Conservation (phyloP, 2,888 invertebrate genomes). For the Drosophila sordidapex region DNA sequence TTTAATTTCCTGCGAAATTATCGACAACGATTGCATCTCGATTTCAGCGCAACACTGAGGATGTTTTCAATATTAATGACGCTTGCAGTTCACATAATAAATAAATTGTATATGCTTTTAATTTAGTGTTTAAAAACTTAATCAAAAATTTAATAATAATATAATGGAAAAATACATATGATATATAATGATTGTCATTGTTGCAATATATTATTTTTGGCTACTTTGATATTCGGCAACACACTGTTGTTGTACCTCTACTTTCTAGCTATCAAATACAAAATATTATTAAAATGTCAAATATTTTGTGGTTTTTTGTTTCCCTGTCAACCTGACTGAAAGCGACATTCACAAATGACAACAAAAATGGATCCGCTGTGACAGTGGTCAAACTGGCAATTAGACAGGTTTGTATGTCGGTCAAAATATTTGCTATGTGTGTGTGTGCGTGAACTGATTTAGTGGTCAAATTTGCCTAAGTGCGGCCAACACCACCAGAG, state of each 20-base stretch:
- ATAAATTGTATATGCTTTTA: not conserved
- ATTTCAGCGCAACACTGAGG: not conserved
- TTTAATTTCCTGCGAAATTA: slow-evolving; percentile 79
- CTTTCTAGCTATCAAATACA: slow-evolving; percentile 33
- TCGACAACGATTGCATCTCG: slow-evolving; percentile 41
- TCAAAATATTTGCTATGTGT: slow-evolving; percentile 9
- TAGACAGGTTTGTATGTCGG: slow-evolving; percentile 49
- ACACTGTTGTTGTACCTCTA: no score
- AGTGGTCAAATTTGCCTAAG: slow-evolving; percentile 76
- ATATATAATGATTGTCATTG: not conserved
- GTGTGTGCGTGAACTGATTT: slow-evolving; percentile 37
- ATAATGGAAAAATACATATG: no score
- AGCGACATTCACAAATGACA: slow-evolving; percentile 28
- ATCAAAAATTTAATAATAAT: not conserved
- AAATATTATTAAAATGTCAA: slow-evolving; percentile 57
- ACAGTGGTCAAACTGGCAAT: slow-evolving; percentile 63
- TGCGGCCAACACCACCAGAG: slow-evolving; percentile 56
- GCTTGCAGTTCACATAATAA: not conserved
- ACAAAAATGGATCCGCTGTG: slow-evolving; percentile 48
- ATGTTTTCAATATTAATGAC: not conserved
- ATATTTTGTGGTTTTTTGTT: slow-evolving; percentile 65
- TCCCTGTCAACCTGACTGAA: slow-evolving; percentile 54
- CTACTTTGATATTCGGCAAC: not conserved
- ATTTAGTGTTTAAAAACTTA: not conserved
- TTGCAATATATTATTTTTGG: not conserved